Evolutionary conservation across 2,113 vertebrate species (phyloP).

Genomic region (Corythoichthys intestinalis): DNA sequence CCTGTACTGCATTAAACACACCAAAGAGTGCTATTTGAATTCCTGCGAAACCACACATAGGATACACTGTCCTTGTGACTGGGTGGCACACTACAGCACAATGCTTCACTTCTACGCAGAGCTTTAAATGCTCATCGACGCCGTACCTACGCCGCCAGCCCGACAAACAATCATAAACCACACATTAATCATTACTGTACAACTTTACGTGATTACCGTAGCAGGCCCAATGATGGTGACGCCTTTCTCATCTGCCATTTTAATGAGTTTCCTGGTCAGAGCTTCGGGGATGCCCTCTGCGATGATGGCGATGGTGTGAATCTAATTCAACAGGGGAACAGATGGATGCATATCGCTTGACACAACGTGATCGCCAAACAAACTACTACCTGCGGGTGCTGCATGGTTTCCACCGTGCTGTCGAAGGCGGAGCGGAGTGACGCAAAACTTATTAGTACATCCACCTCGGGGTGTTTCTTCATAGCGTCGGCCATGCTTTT

Average conservation of each 20-base stretch:
- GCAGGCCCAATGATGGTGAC: constrained; percentile 97
- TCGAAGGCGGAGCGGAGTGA: constrained; percentile 94
- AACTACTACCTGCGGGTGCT: constrained; percentile 80
- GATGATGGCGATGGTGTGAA: constrained; percentile 93
- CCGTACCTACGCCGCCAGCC: too few relatives aligned
- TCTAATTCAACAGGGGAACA: constrained; percentile 63
- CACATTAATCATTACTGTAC: not conserved
- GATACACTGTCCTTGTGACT: too few relatives aligned
- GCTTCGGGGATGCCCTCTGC: constrained; percentile 97
- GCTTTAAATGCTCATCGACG: too few relatives aligned
- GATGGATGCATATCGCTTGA: not conserved
- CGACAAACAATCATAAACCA: too few relatives aligned
- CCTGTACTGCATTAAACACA: too few relatives aligned
- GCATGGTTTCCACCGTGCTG: constrained; percentile 93
- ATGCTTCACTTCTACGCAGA: too few relatives aligned
- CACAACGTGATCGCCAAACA: not conserved
- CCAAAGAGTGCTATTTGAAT: too few relatives aligned
- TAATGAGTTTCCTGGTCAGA: constrained; percentile 88
- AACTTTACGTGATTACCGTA: constrained; percentile 73
- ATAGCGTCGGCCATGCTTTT: constrained; percentile 96
- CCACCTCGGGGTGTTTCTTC: constrained; percentile 92
- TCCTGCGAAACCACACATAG: too few relatives aligned
- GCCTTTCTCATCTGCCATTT: constrained; percentile 88
- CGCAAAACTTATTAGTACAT: constrained; percentile 95
- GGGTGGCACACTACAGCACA: too few relatives aligned